phyloP scores from a whole-genome alignment of 2,888 invertebrate genomes.

The Sarcophaga caerulescens region DNA sequence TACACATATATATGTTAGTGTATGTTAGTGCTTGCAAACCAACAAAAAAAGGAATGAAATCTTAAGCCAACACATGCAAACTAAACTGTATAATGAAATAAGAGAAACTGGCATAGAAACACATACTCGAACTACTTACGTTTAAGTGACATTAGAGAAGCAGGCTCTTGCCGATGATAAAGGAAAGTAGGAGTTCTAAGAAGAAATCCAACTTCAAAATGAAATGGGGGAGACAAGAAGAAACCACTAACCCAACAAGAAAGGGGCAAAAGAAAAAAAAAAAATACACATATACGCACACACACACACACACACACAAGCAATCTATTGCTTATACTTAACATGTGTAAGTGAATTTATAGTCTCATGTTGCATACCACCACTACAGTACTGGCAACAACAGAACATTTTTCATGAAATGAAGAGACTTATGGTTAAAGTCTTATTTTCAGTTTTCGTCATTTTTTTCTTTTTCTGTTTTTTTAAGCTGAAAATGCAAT shows the following conservation, averaged over 20 bases:
- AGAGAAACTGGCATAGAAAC: constrained; percentile 37
- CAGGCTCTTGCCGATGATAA: constrained; percentile 72
- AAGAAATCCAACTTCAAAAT: constrained; percentile 73
- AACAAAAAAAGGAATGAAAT: constrained; percentile 24
- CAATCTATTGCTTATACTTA: not conserved
- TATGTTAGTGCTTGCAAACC: not conserved
- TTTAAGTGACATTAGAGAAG: constrained; percentile 78
- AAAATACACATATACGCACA: constrained; percentile 14
- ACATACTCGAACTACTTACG: constrained; percentile 75
- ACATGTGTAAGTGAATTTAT: not conserved
- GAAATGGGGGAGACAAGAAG: not conserved
- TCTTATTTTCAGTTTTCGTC: constrained; percentile 27
- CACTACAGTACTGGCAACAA: not conserved
- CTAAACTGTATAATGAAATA: constrained; percentile 17
- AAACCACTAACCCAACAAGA: constrained; percentile 33
- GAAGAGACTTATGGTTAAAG: constrained; percentile 44
- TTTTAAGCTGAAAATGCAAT: constrained; percentile 42
- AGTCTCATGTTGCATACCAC: not conserved
- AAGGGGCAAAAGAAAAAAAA: constrained; percentile 13
- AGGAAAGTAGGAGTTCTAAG: not conserved
- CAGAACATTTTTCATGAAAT: constrained; percentile 10
- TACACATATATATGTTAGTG: constrained; percentile 15
- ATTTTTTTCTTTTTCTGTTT: not conserved
- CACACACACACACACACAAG: not conserved
- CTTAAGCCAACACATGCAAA: too few relatives aligned